A percentile compares a stretch with the other conserved stretches of the same genome.
phyloP scores from a whole-genome alignment of 2,888 invertebrate species.

The Tanytarsus gracilentus region DNA sequence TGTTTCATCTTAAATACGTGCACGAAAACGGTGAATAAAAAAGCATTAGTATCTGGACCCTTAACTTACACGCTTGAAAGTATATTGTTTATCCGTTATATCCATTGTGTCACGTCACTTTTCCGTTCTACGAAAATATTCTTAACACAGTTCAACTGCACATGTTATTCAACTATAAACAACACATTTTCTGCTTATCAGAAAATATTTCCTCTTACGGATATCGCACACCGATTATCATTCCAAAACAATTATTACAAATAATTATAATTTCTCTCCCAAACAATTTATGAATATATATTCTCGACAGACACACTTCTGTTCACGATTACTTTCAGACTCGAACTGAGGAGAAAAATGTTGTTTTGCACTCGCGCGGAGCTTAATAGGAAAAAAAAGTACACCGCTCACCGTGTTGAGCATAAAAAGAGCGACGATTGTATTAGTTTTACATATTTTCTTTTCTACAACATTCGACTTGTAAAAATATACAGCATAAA shows the following conservation, averaged over 20 bases:
- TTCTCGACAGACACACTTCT: background rate
- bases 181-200: background rate
- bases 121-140: background rate
- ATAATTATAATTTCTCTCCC: background rate
- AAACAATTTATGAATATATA: background rate
- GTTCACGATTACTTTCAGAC: background rate
- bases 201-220: too few species aligned
- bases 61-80: slow-evolving; percentile 24
- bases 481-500: too few species aligned
- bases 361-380: background rate
- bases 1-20: background rate
- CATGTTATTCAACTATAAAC: background rate
- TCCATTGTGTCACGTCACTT: slow-evolving; percentile 1
- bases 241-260: background rate
- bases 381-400: slow-evolving; percentile 1
- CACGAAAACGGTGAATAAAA: background rate
- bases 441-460: background rate
- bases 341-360: background rate
- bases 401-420: background rate
- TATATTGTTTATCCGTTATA: slow-evolving; percentile 19
- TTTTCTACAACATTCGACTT: background rate
- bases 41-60: background rate
- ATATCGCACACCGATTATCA: too few species aligned
- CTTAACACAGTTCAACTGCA: background rate
- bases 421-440: background rate